A percentile compares a stretch with the other conserved stretches of the same genome.
phyloP scores from a whole-genome alignment of 1,140 invertebrate species.

The Brachionus paranguensis region DNA sequence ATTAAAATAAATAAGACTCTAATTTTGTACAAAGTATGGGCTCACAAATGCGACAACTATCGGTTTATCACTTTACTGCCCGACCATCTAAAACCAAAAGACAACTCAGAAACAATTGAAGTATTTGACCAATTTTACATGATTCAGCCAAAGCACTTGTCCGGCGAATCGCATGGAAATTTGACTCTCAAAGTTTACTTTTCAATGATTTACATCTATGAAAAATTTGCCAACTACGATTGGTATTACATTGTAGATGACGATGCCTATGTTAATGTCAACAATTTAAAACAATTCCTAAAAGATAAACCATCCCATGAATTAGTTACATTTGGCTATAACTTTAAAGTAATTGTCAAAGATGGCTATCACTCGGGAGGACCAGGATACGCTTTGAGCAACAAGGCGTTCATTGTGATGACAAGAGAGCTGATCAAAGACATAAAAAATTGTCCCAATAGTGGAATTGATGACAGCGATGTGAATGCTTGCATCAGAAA shows the following conservation, averaged over 20 bases:
- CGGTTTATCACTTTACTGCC: neutral
- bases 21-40: neutral
- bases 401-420: neutral
- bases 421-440: neutral
- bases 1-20: neutral
- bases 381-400: constrained; percentile 49
- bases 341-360: neutral
- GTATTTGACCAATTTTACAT: neutral
- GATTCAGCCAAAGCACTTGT: neutral
- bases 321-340: constrained; percentile 41
- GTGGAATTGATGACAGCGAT: neutral
- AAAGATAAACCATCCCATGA: constrained; percentile 42
- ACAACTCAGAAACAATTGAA: neutral
- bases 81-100: neutral
- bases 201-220: constrained; percentile 55
- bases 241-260: constrained; percentile 93
- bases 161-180: neutral
- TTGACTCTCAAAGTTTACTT: neutral
- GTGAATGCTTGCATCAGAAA: neutral
- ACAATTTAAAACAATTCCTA: constrained; percentile 55
- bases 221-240: constrained; percentile 58
- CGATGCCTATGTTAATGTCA: constrained; percentile 70
- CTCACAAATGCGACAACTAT: neutral
- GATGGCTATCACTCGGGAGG: constrained; percentile 41
- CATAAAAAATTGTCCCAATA: neutral